A percentile compares a stretch with the other conserved stretches of the same genome.
Conservation (phyloP, 2,888 invertebrate species). For the Aspidapion aeneum region DNA sequence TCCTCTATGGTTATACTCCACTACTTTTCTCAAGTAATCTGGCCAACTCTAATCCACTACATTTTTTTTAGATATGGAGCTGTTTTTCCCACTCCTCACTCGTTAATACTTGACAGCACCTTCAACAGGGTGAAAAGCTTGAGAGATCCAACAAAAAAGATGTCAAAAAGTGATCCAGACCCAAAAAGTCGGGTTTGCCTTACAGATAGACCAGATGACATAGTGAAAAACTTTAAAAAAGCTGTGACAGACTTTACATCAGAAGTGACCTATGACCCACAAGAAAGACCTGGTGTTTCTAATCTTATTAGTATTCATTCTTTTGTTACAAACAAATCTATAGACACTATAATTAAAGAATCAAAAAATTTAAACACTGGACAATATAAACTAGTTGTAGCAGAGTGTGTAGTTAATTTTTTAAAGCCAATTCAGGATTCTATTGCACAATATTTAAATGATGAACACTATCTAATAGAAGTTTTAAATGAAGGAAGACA, state of each 20-base stretch:
- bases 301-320: constrained; percentile 87
- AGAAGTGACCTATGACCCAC: constrained; percentile 76
- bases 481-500: constrained; percentile 54
- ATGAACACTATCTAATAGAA: constrained; percentile 59
- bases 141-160: constrained; percentile 84
- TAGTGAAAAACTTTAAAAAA: constrained; percentile 74
- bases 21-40: no score
- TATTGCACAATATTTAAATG: constrained; percentile 55
- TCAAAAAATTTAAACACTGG: constrained; percentile 66
- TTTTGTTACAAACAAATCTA: constrained; percentile 61
- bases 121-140: constrained; percentile 74
- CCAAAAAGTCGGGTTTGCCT: constrained; percentile 75
- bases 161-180: constrained; percentile 95
- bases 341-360: constrained; percentile 68
- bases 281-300: constrained; percentile 78
- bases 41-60: no score
- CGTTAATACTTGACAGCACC: constrained; percentile 60
- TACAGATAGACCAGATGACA: constrained; percentile 67
- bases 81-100: constrained; percentile 74
- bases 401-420: constrained; percentile 67
- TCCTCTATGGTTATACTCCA: no score
- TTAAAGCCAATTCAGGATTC: constrained; percentile 65
- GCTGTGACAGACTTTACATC: constrained; percentile 89
- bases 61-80: constrained; percentile 56
- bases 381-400: constrained; percentile 70